Percentiles rank a stretch among this genome's conserved stretches.
Evolutionary conservation across 2,888 invertebrate species (phyloP).

Genomic region (Byasa hedistus): DNA sequence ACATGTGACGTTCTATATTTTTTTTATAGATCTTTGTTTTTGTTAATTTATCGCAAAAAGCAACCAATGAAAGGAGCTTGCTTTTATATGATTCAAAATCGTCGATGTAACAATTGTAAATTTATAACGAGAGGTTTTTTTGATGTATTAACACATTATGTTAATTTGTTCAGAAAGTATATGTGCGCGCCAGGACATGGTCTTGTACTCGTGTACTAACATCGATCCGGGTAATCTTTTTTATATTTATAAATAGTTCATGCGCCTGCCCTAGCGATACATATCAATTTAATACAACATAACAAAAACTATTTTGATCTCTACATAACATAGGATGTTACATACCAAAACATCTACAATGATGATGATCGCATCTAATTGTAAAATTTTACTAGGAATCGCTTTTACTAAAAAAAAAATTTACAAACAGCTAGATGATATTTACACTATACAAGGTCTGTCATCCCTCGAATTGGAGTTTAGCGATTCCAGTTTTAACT

Average conservation of each 20-base stretch:
- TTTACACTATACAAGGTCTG: not conserved
- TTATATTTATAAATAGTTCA: constrained; percentile 34
- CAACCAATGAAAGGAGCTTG: not conserved
- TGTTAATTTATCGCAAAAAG: no score
- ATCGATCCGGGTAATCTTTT: constrained; percentile 38
- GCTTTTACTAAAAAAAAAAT: not conserved
- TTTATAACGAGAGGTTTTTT: not conserved
- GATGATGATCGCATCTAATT: constrained; percentile 52
- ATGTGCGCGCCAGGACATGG: not conserved
- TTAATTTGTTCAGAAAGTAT: not conserved
- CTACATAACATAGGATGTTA: constrained; percentile 44
- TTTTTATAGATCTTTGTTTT: not conserved
- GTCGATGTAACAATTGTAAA: not conserved
- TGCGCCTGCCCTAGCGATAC: constrained; percentile 55
- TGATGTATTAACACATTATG: not conserved
- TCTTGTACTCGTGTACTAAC: constrained; percentile 21
- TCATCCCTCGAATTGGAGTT: not conserved
- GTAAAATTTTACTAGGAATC: constrained; percentile 32
- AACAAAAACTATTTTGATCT: constrained; percentile 58
- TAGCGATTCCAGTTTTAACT: constrained; percentile 27
- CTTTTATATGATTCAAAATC: not conserved
- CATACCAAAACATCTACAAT: constrained; percentile 37
- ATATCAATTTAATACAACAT: constrained; percentile 67
- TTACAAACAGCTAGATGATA: not conserved
- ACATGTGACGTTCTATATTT: no score